Percentiles rank a stretch among this genome's conserved stretches.
phyloP scores from a whole-genome alignment of 2,888 invertebrate species.

The Torymus tubicola region DNA sequence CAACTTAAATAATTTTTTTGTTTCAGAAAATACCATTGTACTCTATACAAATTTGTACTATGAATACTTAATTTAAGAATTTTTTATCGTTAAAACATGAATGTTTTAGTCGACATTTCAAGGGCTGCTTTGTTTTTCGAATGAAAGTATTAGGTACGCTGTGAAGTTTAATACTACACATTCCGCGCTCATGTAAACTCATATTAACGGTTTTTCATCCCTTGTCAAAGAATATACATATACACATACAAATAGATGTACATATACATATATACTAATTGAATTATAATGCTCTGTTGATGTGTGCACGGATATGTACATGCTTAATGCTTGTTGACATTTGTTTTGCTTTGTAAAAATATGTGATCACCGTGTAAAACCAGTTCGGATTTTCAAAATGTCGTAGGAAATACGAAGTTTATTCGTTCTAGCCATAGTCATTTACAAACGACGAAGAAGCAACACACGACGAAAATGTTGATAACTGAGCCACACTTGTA shows the following conservation, averaged over 20 bases:
- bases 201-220: conserved; percentile 30
- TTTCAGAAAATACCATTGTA: conserved; percentile 22
- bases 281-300: conserved; percentile 28
- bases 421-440: conserved; percentile 18
- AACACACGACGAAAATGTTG: conserved; percentile 16
- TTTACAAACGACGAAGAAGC: conserved; percentile 12
- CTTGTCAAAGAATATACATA: conserved; percentile 31
- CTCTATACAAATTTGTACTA: conserved; percentile 45
- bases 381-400: conserved; percentile 20
- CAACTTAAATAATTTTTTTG: not conserved
- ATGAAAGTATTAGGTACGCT: conserved; percentile 42
- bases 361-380: conserved; percentile 38
- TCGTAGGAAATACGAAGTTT: conserved; percentile 31
- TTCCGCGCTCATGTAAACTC: conserved; percentile 33
- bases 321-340: conserved; percentile 43
- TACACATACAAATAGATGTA: conserved; percentile 41
- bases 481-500: conserved; percentile 33
- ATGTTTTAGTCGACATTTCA: conserved; percentile 12
- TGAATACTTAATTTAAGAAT: conserved; percentile 18
- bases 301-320: conserved; percentile 54
- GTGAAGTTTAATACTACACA: conserved; percentile 49
- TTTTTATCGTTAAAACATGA: conserved; percentile 29
- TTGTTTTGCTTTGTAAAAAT: conserved; percentile 51
- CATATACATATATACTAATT: conserved; percentile 30
- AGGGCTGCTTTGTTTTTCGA: conserved; percentile 45